Percentiles rank a stretch among this genome's conserved stretches.
Conservation (phyloP, 2,888 invertebrate species). For the Troides oblongomaculatus region DNA sequence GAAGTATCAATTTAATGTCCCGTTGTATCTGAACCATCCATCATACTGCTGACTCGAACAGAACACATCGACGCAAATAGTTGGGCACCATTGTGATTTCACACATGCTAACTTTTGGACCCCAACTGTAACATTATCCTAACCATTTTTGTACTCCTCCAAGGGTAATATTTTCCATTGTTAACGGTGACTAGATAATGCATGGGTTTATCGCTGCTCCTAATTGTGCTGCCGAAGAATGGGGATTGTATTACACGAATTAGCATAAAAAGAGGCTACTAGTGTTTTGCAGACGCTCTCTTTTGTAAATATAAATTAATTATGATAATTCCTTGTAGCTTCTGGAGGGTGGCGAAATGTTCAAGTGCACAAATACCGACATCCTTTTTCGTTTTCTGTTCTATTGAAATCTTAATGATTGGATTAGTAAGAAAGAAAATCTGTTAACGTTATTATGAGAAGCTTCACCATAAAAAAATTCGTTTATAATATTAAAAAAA, state of each 20-base stretch:
- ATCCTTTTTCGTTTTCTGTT: background rate
- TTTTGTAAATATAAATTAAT: constrained; percentile 67
- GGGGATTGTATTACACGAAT: constrained; percentile 73
- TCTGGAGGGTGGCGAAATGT: constrained; percentile 32
- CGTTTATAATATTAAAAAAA: too few species aligned
- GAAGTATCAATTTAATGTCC: constrained; percentile 19
- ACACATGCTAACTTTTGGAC: constrained; percentile 70
- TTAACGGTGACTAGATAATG: constrained; percentile 74
- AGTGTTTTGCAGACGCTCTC: constrained; percentile 43
- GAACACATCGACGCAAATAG: constrained; percentile 48
- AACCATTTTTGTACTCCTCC: constrained; percentile 63
- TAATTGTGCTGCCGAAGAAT: constrained; percentile 71
- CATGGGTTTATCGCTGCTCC: constrained; percentile 73
- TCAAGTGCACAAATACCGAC: constrained; percentile 10
- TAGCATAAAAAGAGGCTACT: constrained; percentile 67
- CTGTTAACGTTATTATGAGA: too few species aligned
- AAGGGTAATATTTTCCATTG: constrained; percentile 71
- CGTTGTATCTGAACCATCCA: constrained; percentile 47
- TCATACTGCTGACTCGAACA: constrained; percentile 54
- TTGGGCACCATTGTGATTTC: constrained; percentile 66
- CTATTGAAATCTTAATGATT: too few species aligned
- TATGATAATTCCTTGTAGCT: constrained; percentile 56
- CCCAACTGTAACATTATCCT: constrained; percentile 77
- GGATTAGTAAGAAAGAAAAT: too few species aligned
- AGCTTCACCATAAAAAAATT: too few species aligned